These are phyloP conservation scores for Bostrychus sinensis DNA, from an alignment of 2,113 vertebrate genomes.

Conservation along the genomic window DNA sequence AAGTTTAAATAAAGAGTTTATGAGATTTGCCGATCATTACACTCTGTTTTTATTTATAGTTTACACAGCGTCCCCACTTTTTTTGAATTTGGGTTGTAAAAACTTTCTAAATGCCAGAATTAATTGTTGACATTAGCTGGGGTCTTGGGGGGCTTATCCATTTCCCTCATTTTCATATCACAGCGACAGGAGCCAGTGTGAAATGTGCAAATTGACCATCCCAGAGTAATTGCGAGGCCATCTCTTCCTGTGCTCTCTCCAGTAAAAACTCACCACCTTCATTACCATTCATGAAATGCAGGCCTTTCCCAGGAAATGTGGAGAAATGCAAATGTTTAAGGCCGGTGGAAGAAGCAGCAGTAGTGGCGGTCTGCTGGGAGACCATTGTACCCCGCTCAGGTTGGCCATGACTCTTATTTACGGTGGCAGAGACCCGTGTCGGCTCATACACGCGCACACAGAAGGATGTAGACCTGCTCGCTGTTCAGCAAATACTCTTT, in stretches of 20 bases:
- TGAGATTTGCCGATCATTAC: neutral
- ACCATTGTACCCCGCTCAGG: conserved; percentile 72
- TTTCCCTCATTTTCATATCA: conserved; percentile 79
- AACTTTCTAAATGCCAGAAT: conserved; percentile 70
- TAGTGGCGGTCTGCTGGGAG: conserved; percentile 67
- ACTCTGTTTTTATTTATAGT: conserved; percentile 6
- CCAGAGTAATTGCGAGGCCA: conserved; percentile 76
- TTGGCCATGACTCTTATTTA: conserved; percentile 79
- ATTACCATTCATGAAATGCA: conserved; percentile 84
- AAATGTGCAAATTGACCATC: conserved; percentile 78
- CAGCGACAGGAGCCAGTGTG: conserved; percentile 64
- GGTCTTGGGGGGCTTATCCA: conserved; percentile 73
- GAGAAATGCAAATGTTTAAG: conserved; percentile 80
- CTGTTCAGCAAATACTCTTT: conserved; percentile 28
- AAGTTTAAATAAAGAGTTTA: no score
- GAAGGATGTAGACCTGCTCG: conserved; percentile 33
- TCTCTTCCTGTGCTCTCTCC: conserved; percentile 66
- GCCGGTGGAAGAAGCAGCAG: conserved; percentile 56
- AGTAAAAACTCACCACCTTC: conserved; percentile 73
- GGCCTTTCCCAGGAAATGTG: conserved; percentile 74
- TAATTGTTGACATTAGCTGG: conserved; percentile 69
- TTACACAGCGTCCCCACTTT: conserved; percentile 14
- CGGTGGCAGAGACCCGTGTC: conserved; percentile 70
- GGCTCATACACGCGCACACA: conserved; percentile 51
- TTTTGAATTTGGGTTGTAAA: conserved; percentile 22